phyloP scores from a whole-genome alignment of 2,113 vertebrate genomes.

The Cnemophilus loriae region DNA sequence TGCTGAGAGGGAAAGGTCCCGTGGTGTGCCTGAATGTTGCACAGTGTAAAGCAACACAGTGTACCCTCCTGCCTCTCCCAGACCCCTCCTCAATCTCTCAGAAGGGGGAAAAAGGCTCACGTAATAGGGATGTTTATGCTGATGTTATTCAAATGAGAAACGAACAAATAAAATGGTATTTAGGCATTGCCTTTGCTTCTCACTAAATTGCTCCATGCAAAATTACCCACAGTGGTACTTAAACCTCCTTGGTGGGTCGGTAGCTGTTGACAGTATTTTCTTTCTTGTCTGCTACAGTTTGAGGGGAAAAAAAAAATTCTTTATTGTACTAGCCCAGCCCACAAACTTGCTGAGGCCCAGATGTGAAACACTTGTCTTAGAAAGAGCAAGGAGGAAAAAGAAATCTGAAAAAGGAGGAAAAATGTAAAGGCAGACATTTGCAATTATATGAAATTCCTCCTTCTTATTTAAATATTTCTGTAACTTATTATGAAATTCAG shows the following conservation, averaged over 20 bases:
- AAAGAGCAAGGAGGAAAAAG: not conserved
- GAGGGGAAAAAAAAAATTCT: not conserved
- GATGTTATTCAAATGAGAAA: constrained; percentile 5
- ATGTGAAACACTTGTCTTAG: not conserved
- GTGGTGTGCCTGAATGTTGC: not conserved
- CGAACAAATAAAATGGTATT: not conserved
- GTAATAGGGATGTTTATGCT: not conserved
- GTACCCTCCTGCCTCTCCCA: not conserved
- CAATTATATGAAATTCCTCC: not conserved
- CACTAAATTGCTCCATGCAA: not conserved
- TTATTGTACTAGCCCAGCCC: not conserved
- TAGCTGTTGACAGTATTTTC: constrained; percentile 10
- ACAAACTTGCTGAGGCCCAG: not conserved
- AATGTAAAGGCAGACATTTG: not conserved
- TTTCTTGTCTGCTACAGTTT: not conserved
- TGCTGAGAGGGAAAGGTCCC: not conserved
- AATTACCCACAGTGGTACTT: not conserved
- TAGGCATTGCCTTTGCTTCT: not conserved
- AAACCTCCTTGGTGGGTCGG: not conserved
- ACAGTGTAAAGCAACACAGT: not conserved
- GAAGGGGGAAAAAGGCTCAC: not conserved
- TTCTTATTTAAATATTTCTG: not conserved
- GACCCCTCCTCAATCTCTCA: not conserved
- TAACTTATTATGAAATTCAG: not conserved
- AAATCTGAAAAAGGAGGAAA: not conserved